Evolutionary conservation across 2,888 invertebrate genomes (phyloP), one percentile per base, ranked within the genome.

Genomic region (Diaphora mendica): DNA sequence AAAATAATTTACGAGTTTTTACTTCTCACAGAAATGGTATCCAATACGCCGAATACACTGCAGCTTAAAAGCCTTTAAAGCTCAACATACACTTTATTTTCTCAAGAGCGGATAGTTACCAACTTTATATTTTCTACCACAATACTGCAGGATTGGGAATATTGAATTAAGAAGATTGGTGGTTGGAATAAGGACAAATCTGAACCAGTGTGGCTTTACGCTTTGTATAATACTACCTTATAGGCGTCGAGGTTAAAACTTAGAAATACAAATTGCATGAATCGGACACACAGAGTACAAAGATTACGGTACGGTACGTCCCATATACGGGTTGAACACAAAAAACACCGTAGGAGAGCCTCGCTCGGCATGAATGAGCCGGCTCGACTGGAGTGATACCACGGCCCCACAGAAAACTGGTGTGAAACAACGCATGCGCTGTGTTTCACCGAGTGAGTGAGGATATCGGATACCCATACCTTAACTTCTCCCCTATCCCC

Each of bases 111-210:
- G 82, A 85, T 83, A 85, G 82, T 80, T 81, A 79, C 78, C 71
- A 87, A 86, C 84, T 88, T 85, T 81, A 83, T 85, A 86, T 86
- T 86, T 87, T 83, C 82, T 81, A 74, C 81, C 77, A 83, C 83
- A 84, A 87, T 87, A 89, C 83, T 84, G 85, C 79, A 82, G 83
- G 78, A 82, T 72, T 73, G 69, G 73, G 83, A 78, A 82, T 88
- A 87, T 86, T 86, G 87, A 86, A 77, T 85, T 87, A 88, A 89
- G 87, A 76, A n/a, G n/a, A 90, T 91, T 90, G 89, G 88, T 86
- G 81, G 87, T 86, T 91, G 92, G 92, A 90, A 74, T 67, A 71
- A 76, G 55, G 91, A 92, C 91, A 92, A 91, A 88, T 89, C 86
- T 86, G 79, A 70, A 80, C 83, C 79, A 77, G 73, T 77, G 78